A percentile compares a stretch with the other conserved stretches of the same genome.
Conservation (phyloP, 2,113 vertebrate species). For the Plecotus auritus region DNA sequence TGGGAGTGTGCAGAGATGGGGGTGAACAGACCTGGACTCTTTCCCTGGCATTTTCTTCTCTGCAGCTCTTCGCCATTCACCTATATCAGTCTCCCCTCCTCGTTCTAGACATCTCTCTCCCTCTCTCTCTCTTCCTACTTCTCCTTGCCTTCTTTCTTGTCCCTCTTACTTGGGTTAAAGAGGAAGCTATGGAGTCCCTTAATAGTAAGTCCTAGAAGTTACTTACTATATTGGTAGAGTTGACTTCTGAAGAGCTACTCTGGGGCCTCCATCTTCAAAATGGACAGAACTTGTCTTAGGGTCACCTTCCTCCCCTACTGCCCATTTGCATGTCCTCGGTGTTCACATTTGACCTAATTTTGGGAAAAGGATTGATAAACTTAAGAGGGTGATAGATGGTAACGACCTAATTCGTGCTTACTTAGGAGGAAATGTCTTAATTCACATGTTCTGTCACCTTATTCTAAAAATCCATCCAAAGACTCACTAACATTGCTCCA, state of each 20-base stretch:
- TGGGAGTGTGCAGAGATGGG: background rate
- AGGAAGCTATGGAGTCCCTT: background rate
- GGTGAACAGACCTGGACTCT: background rate
- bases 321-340: background rate
- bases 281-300: background rate
- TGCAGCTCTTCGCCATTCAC: background rate
- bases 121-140: background rate
- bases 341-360: background rate
- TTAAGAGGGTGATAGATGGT: background rate
- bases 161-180: background rate
- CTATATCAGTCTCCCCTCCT: background rate
- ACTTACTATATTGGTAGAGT: background rate
- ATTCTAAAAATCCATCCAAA: background rate
- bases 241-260: background rate
- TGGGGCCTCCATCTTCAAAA: background rate
- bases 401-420: background rate
- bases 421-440: background rate
- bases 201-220: background rate
- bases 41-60: background rate
- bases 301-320: background rate
- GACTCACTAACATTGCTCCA: background rate
- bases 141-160: background rate
- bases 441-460: background rate
- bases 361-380: background rate
- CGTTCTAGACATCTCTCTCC: background rate